phyloP scores from a whole-genome alignment of 1,140 invertebrate species.

The Phocides pigmalion region DNA sequence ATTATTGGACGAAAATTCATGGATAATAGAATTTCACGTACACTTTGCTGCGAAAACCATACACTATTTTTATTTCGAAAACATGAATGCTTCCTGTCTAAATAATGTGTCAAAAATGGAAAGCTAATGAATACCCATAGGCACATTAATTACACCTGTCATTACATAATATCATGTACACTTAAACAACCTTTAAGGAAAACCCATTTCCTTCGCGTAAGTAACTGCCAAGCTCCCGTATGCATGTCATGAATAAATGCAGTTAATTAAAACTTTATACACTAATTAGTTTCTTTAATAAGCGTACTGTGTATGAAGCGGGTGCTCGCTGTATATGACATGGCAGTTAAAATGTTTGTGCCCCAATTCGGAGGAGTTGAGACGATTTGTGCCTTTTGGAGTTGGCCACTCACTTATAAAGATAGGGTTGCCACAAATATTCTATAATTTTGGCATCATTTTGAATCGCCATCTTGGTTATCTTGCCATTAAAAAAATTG shows the following conservation, averaged over 20 bases:
- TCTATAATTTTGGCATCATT: neutral
- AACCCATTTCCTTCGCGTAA: constrained; percentile 6
- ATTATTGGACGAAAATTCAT: too few species aligned
- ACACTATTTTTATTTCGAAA: too few species aligned
- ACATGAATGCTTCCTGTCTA: too few species aligned
- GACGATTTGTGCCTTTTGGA: constrained; percentile 48
- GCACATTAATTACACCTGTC: too few species aligned
- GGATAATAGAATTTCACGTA: too few species aligned
- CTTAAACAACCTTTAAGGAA: constrained; percentile 1
- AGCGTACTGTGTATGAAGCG: constrained; percentile 19
- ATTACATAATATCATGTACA: constrained; percentile 1
- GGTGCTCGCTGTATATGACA: constrained; percentile 40
- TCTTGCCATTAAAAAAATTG: too few species aligned
- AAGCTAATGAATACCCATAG: too few species aligned
- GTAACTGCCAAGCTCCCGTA: neutral
- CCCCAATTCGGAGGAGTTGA: constrained; percentile 46
- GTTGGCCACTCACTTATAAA: constrained; percentile 16
- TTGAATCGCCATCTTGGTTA: neutral
- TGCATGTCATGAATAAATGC: constrained; percentile 27
- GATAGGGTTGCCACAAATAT: constrained; percentile 8
- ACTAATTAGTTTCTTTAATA: constrained; percentile 32
- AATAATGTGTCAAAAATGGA: too few species aligned
- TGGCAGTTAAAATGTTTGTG: constrained; percentile 51
- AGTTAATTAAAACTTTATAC: constrained; percentile 28
- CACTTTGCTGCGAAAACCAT: too few species aligned